These are phyloP conservation scores for Gila robusta DNA, from an alignment of 2,797 vertebrate species.

Conservation along the genomic window DNA sequence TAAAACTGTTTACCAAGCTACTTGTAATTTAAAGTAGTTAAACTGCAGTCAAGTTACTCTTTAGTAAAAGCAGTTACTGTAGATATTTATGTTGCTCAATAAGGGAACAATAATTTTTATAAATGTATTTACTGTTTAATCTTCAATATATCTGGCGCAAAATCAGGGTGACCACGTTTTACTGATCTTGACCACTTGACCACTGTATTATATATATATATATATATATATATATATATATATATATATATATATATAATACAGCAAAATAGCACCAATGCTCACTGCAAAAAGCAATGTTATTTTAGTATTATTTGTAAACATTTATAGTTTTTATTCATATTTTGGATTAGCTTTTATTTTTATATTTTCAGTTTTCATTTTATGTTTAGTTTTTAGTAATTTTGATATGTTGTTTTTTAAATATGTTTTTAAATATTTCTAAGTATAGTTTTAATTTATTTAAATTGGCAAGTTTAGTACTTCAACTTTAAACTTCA, in stretches of 20 bases:
- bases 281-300: not conserved
- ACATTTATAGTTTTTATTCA: not conserved
- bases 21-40: conserved; percentile 1
- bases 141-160: not conserved
- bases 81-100: not conserved
- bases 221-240: not conserved
- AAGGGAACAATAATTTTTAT: not conserved
- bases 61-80: not conserved
- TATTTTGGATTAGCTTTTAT: not conserved
- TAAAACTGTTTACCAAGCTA: conserved; percentile 17
- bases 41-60: conserved; percentile 10
- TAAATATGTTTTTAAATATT: too few species aligned
- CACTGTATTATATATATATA: too few species aligned
- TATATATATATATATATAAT: too few species aligned
- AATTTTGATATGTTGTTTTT: too few species aligned
- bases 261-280: not conserved
- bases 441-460: too few species aligned
- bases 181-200: not conserved
- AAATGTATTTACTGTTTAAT: not conserved
- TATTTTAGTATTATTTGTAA: not conserved
- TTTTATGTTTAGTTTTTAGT: too few species aligned
- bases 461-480: not conserved
- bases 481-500: not conserved
- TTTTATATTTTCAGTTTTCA: not conserved
- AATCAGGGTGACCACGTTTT: not conserved